phyloP scores from a whole-genome alignment of 37 sponge, comb jelly and placozoan species.

The Haliclona indistincta region DNA sequence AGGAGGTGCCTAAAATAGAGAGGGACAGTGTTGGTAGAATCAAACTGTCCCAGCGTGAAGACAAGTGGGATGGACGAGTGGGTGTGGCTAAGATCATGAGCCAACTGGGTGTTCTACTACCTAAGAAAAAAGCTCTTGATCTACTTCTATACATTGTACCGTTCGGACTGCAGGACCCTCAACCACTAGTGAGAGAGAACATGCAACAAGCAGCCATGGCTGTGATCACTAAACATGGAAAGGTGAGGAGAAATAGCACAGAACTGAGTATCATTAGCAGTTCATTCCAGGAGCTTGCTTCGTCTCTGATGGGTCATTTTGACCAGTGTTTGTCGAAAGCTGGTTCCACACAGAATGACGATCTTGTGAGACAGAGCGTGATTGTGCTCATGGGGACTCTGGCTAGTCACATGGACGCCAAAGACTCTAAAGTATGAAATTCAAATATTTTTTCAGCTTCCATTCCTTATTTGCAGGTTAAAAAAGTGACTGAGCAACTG shows the following conservation, averaged over 20 bases:
- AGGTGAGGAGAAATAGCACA: conserved; percentile 29
- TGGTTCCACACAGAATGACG: conserved; percentile 61
- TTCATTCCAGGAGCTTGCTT: conserved; percentile 41
- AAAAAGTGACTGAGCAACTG: conserved; percentile 79
- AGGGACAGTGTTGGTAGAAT: conserved; percentile 58
- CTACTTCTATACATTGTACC: conserved; percentile 78
- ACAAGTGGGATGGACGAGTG: conserved; percentile 80
- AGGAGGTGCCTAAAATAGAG: conserved; percentile 23
- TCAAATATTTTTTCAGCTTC: background rate
- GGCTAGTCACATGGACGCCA: conserved; percentile 89
- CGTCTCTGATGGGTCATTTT: conserved; percentile 76
- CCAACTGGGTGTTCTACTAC: conserved; percentile 46
- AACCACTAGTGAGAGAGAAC: conserved; percentile 50
- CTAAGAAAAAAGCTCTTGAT: conserved; percentile 17
- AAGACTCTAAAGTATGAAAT: conserved; percentile 76
- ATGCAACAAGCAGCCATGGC: conserved; percentile 75
- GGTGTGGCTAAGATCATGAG: conserved; percentile 86
- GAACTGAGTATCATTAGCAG: background rate
- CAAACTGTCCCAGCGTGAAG: conserved; percentile 22
- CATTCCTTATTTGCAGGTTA: conserved; percentile 52
- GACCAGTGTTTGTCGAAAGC: conserved; percentile 70
- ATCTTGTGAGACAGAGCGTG: conserved; percentile 76
- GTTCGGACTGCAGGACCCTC: conserved; percentile 65
- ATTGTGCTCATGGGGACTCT: conserved; percentile 96
- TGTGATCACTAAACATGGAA: conserved; percentile 77